These are phyloP conservation scores for Macropis europaea DNA, from an alignment of 2,888 invertebrate species.

Conservation along the genomic window DNA sequence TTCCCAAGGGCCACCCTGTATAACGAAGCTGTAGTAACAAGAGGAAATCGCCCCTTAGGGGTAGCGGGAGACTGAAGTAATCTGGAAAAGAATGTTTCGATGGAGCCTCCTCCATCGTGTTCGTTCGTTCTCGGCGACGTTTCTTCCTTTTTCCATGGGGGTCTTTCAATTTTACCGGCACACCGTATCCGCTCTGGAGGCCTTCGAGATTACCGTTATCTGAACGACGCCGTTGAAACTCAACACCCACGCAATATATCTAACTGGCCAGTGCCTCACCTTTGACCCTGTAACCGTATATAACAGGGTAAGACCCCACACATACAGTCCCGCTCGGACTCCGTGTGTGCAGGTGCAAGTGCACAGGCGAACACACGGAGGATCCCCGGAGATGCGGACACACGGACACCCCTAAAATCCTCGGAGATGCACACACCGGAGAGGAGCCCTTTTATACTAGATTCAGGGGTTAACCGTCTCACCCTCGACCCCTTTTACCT, in stretches of 20 bases:
- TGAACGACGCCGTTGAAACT: conserved; percentile 58
- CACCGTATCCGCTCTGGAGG: conserved; percentile 24
- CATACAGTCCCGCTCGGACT: neutral
- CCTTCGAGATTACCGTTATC: conserved; percentile 66
- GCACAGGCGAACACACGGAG: neutral
- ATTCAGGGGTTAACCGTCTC: conserved; percentile 61
- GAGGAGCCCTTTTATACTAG: conserved; percentile 53
- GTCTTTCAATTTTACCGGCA: conserved; percentile 52
- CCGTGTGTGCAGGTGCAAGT: neutral
- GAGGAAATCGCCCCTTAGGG: too few species aligned
- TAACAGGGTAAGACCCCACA: conserved; percentile 50
- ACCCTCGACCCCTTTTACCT: conserved; percentile 37
- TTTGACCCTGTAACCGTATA: conserved; percentile 63
- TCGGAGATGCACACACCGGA: neutral
- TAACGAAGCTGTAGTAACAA: too few species aligned
- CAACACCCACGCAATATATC: conserved; percentile 64
- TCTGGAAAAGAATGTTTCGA: neutral
- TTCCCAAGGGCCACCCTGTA: too few species aligned
- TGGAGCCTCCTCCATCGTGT: neutral
- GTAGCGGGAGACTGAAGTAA: too few species aligned
- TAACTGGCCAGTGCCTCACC: conserved; percentile 61
- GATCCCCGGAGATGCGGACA: conserved; percentile 4
- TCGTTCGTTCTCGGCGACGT: neutral
- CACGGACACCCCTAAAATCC: too few species aligned
- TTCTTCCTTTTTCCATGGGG: conserved; percentile 12